phyloP scores from a whole-genome alignment of 92 coral and sea anemone genomes.

The Porites divaricata region DNA sequence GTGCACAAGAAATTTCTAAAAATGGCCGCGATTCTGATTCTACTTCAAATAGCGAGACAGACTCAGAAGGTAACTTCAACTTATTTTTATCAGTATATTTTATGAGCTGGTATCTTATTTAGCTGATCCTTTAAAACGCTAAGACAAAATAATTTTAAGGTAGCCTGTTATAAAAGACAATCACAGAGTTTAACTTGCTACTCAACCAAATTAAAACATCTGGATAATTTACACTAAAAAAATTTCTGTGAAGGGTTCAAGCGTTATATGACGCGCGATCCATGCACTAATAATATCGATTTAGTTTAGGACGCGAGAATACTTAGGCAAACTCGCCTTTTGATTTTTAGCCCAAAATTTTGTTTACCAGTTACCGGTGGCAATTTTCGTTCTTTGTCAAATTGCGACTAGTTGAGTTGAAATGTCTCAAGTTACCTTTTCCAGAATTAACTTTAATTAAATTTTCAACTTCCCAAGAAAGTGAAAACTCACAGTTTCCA shows the following conservation, averaged over 20 bases:
- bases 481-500: not conserved
- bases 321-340: conserved; percentile 1
- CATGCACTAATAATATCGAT: not conserved
- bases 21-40: conserved; percentile 17
- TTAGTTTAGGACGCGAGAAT: not conserved
- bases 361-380: conserved; percentile 38
- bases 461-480: not conserved
- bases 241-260: not conserved
- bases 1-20: conserved; percentile 16
- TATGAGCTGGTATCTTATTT: not conserved
- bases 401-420: not conserved
- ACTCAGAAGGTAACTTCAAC: conserved; percentile 20
- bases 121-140: conserved; percentile 9
- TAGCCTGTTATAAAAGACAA: not conserved
- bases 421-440: not conserved
- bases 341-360: conserved; percentile 35
- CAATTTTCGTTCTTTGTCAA: not conserved
- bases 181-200: no score
- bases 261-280: not conserved
- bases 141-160: not conserved
- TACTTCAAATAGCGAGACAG: not conserved
- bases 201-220: no score
- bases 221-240: no score
- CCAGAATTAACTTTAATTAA: not conserved
- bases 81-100: not conserved